A percentile compares a stretch with the other conserved stretches of the same genome.
Evolutionary conservation across 1,140 invertebrate species (phyloP).

Genomic region (Plutomurus gul): DNA sequence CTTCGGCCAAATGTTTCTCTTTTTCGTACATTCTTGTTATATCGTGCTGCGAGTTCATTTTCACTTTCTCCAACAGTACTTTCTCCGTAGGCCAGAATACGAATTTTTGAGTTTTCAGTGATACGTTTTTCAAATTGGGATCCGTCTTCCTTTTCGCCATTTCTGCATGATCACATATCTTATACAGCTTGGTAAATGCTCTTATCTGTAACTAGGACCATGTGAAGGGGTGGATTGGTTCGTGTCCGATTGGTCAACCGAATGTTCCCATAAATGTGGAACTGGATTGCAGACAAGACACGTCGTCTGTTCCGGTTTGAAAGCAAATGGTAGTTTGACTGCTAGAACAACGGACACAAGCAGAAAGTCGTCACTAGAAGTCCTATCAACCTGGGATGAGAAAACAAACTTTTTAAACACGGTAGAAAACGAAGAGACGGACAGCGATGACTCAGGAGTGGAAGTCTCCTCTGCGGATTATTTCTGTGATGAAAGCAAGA

Average conservation of each 20-base stretch:
- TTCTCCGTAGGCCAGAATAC: no score
- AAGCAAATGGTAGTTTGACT: slow-evolving; percentile 33
- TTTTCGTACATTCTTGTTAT: no score
- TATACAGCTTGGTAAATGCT: no score
- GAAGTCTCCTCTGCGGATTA: slow-evolving; percentile 28
- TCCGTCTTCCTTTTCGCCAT: no score
- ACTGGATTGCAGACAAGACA: slow-evolving; percentile 67
- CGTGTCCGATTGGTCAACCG: slow-evolving; percentile 45
- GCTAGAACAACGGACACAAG: background rate
- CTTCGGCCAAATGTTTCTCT: no score
- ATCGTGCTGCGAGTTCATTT: no score
- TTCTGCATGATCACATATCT: no score
- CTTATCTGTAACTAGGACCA: no score
- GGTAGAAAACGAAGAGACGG: slow-evolving; percentile 49
- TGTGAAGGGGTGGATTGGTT: slow-evolving; percentile 53
- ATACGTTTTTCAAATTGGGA: no score
- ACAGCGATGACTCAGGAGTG: slow-evolving; percentile 55
- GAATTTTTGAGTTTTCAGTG: no score
- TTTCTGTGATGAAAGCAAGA: slow-evolving; percentile 61
- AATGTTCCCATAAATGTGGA: slow-evolving; percentile 64
- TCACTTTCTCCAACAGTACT: no score
- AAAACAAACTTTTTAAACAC: no score
- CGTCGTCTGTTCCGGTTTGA: slow-evolving; percentile 66
- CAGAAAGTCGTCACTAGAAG: background rate
- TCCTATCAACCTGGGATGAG: background rate